phyloP scores from a whole-genome alignment of 2,113 vertebrate genomes.

The Gymnobelideus leadbeateri region DNA sequence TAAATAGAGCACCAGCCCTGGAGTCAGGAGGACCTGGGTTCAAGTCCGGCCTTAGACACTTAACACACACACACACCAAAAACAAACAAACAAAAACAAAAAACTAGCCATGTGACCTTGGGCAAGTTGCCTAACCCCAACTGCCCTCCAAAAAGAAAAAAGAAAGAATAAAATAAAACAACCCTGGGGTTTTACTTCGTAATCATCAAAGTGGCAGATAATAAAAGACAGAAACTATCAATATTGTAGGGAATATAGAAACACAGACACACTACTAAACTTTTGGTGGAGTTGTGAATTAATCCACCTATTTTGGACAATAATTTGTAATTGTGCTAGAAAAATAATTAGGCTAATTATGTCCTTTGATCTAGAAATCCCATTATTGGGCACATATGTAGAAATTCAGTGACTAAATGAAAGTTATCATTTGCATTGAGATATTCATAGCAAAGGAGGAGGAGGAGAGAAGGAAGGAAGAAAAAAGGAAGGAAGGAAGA shows the following conservation, averaged over 20 bases:
- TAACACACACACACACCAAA: too few species aligned
- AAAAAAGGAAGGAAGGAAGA: neutral
- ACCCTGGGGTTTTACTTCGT: neutral
- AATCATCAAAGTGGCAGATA: neutral
- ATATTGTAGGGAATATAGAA: neutral
- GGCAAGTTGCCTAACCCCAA: too few species aligned
- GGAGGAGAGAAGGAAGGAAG: neutral
- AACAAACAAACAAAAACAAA: too few species aligned
- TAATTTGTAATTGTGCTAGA: neutral
- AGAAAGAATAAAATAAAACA: neutral
- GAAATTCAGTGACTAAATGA: neutral
- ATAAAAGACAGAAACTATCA: neutral
- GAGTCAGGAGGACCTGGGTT: too few species aligned
- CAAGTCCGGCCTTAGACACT: too few species aligned
- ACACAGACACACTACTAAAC: neutral
- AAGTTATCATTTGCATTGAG: neutral
- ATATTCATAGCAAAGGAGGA: too few species aligned
- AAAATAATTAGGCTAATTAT: neutral
- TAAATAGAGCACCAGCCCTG: too few species aligned
- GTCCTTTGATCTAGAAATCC: neutral
- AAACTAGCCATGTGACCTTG: too few species aligned
- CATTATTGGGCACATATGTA: neutral
- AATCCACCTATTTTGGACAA: neutral
- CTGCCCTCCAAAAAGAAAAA: too few species aligned
- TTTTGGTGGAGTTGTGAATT: neutral